Conservation (phyloP, 2,113 vertebrate species). For the Eleginops maclovinus region DNA sequence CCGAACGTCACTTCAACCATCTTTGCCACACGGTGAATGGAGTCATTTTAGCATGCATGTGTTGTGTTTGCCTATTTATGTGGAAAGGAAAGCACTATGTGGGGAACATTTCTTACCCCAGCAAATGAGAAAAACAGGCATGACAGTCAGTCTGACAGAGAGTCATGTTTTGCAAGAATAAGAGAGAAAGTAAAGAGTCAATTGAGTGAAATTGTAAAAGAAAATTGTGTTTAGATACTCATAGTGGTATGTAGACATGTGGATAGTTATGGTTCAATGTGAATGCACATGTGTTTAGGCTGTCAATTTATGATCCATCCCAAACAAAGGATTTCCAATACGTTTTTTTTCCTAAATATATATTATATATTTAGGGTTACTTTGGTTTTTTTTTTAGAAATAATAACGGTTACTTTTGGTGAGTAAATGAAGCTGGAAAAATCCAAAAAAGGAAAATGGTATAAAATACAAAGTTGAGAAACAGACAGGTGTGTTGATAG, state of each 20-base stretch:
- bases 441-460: background rate
- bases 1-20: constrained; percentile 32
- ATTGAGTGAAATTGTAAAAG: background rate
- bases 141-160: background rate
- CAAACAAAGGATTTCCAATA: no score
- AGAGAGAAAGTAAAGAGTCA: background rate
- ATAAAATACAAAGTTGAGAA: background rate
- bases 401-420: no score
- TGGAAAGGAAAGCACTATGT: background rate
- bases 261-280: background rate
- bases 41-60: background rate
- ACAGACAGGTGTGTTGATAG: background rate
- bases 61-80: constrained; percentile 25
- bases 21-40: constrained; percentile 22
- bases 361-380: no score
- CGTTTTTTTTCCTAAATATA: no score
- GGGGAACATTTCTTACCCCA: background rate
- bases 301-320: no score
- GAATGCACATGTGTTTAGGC: background rate
- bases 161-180: background rate
- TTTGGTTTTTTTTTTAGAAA: no score
- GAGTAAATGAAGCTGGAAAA: background rate
- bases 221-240: background rate
- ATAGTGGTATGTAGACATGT: background rate
- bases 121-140: background rate